phyloP scores from a whole-genome alignment of 1,140 invertebrate species.

The Cyphomyrmex costatus region DNA sequence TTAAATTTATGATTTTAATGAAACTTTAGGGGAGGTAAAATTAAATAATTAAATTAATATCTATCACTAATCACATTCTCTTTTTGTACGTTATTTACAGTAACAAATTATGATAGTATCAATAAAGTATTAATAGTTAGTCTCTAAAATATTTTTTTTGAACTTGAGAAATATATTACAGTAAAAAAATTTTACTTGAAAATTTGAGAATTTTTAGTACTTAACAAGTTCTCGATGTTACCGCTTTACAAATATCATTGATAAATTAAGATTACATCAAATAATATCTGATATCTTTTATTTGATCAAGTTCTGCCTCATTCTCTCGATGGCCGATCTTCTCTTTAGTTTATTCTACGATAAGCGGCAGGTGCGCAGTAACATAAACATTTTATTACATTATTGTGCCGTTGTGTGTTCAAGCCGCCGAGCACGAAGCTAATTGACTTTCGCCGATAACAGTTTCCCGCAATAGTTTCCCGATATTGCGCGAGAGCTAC shows the following conservation, averaged over 20 bases:
- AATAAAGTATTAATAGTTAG: background rate
- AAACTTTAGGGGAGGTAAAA: too few relatives aligned
- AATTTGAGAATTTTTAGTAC: background rate
- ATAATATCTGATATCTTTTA: background rate
- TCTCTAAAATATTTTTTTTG: background rate
- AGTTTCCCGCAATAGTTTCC: conserved; percentile 58
- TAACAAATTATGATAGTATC: background rate
- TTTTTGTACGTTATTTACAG: background rate
- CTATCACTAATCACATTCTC: background rate
- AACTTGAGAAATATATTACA: background rate
- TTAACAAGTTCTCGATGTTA: background rate
- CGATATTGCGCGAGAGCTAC: conserved; percentile 25
- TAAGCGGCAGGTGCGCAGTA: conserved; percentile 59
- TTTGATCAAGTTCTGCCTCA: conserved; percentile 11
- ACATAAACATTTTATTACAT: conserved; percentile 64
- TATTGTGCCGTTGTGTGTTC: conserved; percentile 49
- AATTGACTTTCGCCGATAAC: conserved; percentile 62
- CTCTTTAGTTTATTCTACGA: conserved; percentile 35
- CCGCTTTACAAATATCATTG: background rate
- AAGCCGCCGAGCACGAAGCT: conserved; percentile 37
- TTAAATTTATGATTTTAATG: background rate
- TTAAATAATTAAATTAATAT: conserved; percentile 34
- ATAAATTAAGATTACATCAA: conserved; percentile 1
- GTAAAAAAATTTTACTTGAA: background rate
- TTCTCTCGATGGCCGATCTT: background rate